A percentile compares a stretch with the other conserved stretches of the same genome.
Conservation (phyloP, 2,113 vertebrate species). For the Sakesphorus luctuosus region DNA sequence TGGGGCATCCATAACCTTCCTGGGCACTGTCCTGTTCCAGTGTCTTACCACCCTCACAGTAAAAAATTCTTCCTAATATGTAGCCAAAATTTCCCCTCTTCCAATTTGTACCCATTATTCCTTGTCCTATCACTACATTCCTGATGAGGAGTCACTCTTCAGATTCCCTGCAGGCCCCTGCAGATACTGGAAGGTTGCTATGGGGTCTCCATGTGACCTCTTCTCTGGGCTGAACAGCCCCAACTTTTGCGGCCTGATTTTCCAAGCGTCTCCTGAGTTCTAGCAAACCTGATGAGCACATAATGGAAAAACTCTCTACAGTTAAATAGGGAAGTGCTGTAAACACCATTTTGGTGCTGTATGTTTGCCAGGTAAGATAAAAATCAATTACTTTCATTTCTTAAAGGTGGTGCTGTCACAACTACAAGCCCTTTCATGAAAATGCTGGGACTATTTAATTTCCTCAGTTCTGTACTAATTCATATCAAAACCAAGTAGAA, state of each 20-base stretch:
- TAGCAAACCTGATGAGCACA: neutral
- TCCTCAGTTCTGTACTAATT: neutral
- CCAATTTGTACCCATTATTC: neutral
- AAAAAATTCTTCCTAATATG: neutral
- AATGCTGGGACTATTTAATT: neutral
- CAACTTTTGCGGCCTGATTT: neutral
- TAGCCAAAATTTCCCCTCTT: neutral
- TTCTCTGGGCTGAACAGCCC: neutral
- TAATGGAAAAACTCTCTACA: neutral
- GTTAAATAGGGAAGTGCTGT: neutral
- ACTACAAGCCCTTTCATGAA: neutral
- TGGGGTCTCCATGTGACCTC: neutral
- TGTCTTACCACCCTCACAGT: neutral
- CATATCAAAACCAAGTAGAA: neutral
- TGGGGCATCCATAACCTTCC: neutral
- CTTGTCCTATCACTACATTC: neutral
- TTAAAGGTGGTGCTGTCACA: neutral
- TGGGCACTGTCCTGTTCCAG: neutral
- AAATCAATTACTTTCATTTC: neutral
- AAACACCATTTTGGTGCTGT: neutral
- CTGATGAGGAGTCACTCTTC: neutral
- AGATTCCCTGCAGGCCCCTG: neutral
- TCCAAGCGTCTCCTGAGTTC: neutral
- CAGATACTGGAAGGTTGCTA: neutral
- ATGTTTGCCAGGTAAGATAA: neutral